Base-by-base conservation (phyloP, 2,113 vertebrate genomes). In the Acrocephalus kingi region DNA sequence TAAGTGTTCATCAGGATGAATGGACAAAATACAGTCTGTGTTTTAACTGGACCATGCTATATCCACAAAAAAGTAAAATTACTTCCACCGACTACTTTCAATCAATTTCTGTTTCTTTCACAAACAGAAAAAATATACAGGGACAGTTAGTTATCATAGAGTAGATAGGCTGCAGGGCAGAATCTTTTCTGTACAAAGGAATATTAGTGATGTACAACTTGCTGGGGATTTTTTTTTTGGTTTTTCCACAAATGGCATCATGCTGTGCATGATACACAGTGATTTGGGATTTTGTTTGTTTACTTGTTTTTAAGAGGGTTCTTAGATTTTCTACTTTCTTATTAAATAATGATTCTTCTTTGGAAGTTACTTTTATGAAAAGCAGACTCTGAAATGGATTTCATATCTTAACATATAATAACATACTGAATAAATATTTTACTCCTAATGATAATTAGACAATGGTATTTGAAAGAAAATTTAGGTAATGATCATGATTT, bases 381-480 rank as follows among this genome's bases (percentile, higher is more conserved):
- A 27, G 33, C 27, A 86, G 48, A 77, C 43, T 22, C 25, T 78
- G 41, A 68, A 56, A 30, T 27, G 10, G 22, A 52, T 90, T 96
- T 95, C 30, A 51, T 76, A 80, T 93, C 89, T 96, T 94, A 85
- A 68, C 78, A 46, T 90, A 82, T 87, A 94, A 90, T 94, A 95
- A 63, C 46, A 88, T 74, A 24, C 27, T 79, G 67, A 87, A 85
- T 79, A 84, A 84, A 84, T 96, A 88, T 92, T 97, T 97, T 95
- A 84, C 62, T 97, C 3, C 17, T 68, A 72, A 89, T 61, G 74
- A 72, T 94, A 96, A 96, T 97, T 97, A 96, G 91, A 96, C 73
- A 90, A 91, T 71, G 30, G 49, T 93, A 97, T 96, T 97, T 96
- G 95, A 97, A 97, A 97, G n/a, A 90, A 97, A 96, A 95, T 98